Base-by-base conservation (phyloP, 2,113 vertebrate genomes). In the Psophia crepitans region DNA sequence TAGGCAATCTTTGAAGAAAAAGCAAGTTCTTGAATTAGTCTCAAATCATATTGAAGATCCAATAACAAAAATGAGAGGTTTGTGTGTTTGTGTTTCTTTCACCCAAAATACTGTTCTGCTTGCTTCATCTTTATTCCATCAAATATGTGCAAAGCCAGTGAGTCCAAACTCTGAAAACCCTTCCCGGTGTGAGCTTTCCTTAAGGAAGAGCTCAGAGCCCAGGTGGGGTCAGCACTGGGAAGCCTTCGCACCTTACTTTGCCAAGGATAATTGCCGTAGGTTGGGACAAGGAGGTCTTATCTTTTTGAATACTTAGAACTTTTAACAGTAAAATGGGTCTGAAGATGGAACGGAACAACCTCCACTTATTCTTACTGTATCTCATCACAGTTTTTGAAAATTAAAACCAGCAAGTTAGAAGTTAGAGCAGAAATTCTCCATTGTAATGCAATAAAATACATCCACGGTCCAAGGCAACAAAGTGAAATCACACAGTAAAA, bases 291-390 rank as follows among this genome's bases (percentile, higher is more conserved):
- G 14, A 48, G 49, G 26, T 6, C 11, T 89, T 75, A 37, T 26
- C 46, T 78, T 93, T 84, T 51, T 70, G 21, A 11, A 35, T 82
- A 19, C 21, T 53, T 53, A 53, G 43, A 18, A 33, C 28, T 95
- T 92, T 23, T 53, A 48, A 23, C 44, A 57, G 30, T 48, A n/a
- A 86, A 61, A 85, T 5, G 6, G 6, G 18, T 82, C 37, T 48
- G 64, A 91, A 73, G 48, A 60, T 35, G 69, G 28, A 83, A n/a
- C 18, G 77, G 71, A 91, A 56, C 32, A 63, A 43, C 18, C 13
- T 9, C 19, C 0, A 0, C 24, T 73, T 92, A 24, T 64, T 68
- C 28, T 20, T 44, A 8, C 35, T 39, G 6, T 44, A 11, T 35
- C 19, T 94, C 28, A 11, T 46, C 86, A 79, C 43, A 56, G 24